Base-by-base conservation (phyloP, 2,113 vertebrate species). In the Channa argus region DNA sequence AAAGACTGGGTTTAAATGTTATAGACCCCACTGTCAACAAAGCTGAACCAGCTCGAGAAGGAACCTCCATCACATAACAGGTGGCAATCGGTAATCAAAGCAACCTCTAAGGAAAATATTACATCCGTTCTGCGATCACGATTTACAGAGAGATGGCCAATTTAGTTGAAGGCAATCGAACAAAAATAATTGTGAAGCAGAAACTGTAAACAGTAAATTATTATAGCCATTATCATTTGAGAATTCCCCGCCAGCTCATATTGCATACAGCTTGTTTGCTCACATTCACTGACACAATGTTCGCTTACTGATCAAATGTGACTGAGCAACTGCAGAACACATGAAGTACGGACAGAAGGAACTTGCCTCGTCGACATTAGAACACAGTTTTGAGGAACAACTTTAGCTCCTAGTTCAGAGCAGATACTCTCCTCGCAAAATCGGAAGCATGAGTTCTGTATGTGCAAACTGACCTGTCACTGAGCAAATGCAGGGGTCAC, bases 271-370 rank as follows among this genome's bases (percentile, higher is more conserved):
- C 34, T 49, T 2, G 33, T 49, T 10, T 38, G 39, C 5, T 15
- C 5, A 46, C 12, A n/a, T 14, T 4, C 12, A 44, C 24, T 36
- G 13, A 45, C 43, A 46, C 41, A 37, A 11, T 47, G 34, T 24
- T 7, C n/a, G 43, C 10, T n/a, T n/a, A 60, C n/a, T 49, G 14
- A 49, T 56, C n/a, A 56, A 55, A 46, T 10, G 33, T 69, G 53
- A 47, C 41, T 2, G 8, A 46, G 12, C 14, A 55, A 11, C n/a
- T 41, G 37, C 15, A 41, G 39, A 45, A 38, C 5, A 49, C 24
- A 12, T 73, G 36, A 52, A 52, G 6, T 24, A 24, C 24, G 24
- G 1, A 24, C 24, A 24, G 24, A 24, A 24, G 24, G 24, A 24
- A 24, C 24, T 24, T 24, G 24, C 24, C 24, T 1, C 24, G 24